Percentiles rank a stretch among this genome's conserved stretches.
phyloP scores from a whole-genome alignment of 1,140 invertebrate species.

The Fopius arisanus region DNA sequence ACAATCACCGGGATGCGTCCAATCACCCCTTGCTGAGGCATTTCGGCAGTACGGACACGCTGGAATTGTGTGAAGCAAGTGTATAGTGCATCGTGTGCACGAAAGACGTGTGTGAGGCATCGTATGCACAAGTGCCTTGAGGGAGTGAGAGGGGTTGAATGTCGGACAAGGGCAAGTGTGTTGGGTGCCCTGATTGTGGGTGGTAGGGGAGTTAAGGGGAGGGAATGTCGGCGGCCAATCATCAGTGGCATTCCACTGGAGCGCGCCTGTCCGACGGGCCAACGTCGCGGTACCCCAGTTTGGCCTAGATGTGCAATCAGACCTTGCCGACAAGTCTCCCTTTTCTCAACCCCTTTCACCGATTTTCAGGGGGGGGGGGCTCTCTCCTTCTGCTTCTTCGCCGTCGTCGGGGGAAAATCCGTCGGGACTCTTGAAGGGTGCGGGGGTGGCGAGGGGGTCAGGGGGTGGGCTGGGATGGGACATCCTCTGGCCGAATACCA shows the following conservation, averaged over 20 bases:
- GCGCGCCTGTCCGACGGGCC: conserved; percentile 56
- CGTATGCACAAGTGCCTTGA: conserved; percentile 3
- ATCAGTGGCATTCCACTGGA: conserved; percentile 61
- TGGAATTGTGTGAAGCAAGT: conserved; percentile 19
- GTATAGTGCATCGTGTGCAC: not conserved
- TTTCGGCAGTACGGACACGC: conserved; percentile 57
- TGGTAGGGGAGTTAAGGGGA: not conserved
- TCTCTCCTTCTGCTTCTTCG: conserved; percentile 12
- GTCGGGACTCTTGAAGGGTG: no score
- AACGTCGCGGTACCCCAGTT: conserved; percentile 55
- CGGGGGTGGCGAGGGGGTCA: no score
- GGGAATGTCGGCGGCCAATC: conserved; percentile 50
- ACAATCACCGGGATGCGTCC: conserved; percentile 74
- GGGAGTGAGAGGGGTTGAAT: conserved; percentile 29
- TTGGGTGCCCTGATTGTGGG: not conserved
- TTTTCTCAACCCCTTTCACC: conserved; percentile 10
- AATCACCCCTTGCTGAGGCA: conserved; percentile 69
- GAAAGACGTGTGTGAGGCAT: not conserved
- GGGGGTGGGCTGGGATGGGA: no score
- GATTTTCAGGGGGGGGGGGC: not conserved
- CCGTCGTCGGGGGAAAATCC: no score
- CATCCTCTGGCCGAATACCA: conserved; percentile 64
- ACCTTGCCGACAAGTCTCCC: conserved; percentile 44
- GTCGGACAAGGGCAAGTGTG: not conserved
- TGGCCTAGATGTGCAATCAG: conserved; percentile 67